These are phyloP conservation scores for Mylabris phalerata DNA, from an alignment of 1,140 invertebrate genomes.

Conservation along the genomic window DNA sequence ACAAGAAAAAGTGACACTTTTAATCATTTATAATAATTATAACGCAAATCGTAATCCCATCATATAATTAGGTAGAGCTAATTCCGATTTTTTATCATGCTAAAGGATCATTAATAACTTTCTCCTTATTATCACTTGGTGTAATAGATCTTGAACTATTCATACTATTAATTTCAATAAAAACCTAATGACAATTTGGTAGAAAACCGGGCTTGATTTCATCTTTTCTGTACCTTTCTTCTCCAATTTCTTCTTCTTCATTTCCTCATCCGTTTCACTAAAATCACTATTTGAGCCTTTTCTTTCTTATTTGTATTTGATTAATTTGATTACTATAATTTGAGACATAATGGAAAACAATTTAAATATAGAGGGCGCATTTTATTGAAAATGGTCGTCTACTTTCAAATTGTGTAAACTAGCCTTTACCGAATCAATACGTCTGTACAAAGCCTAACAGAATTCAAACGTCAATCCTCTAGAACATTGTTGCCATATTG, in stretches of 20 bases:
- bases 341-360: no score
- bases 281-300: slow-evolving; percentile 62
- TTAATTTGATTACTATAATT: no score
- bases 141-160: slow-evolving; percentile 62
- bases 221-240: slow-evolving; percentile 47
- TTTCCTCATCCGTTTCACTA: slow-evolving; percentile 63
- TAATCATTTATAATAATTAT: not conserved
- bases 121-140: slow-evolving; percentile 46
- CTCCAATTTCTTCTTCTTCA: slow-evolving; percentile 40
- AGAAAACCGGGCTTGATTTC: slow-evolving; percentile 30
- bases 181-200: no score
- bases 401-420: no score
- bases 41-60: slow-evolving; percentile 41
- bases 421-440: no score
- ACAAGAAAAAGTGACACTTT: not conserved
- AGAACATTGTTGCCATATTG: no score
- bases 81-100: slow-evolving; percentile 55
- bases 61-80: slow-evolving; percentile 46
- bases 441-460: no score
- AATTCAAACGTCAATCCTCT: no score
- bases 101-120: slow-evolving; percentile 32
- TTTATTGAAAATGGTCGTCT: no score
- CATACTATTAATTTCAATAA: slow-evolving; percentile 26
- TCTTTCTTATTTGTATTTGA: slow-evolving; percentile 21
- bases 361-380: no score